These are phyloP conservation scores for Chrysoperla carnea DNA, from an alignment of 1,140 invertebrate species.

Conservation along the genomic window DNA sequence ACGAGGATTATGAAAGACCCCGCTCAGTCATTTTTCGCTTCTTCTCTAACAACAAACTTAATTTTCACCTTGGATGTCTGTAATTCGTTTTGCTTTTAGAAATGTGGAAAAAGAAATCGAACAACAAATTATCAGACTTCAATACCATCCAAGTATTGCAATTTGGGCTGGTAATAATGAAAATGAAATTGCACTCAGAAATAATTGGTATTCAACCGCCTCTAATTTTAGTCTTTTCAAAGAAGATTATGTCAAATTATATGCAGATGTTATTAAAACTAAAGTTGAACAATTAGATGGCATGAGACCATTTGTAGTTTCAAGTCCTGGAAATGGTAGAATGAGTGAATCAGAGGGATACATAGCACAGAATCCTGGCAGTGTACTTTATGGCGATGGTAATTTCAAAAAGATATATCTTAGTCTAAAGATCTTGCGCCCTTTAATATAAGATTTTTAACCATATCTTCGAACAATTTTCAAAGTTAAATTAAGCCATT, in stretches of 20 bases:
- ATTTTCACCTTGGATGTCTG: too few relatives aligned
- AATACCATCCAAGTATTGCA: slow-evolving; percentile 77
- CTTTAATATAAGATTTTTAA: too few relatives aligned
- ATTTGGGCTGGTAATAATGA: slow-evolving; percentile 95
- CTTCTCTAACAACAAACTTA: too few relatives aligned
- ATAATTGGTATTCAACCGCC: slow-evolving; percentile 44
- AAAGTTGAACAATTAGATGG: slow-evolving; percentile 44
- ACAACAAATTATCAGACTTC: slow-evolving; percentile 70
- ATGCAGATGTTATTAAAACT: slow-evolving; percentile 57
- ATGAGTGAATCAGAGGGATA: slow-evolving; percentile 59
- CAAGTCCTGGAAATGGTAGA: slow-evolving; percentile 84
- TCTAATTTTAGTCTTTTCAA: slow-evolving; percentile 39
- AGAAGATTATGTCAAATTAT: slow-evolving; percentile 73
- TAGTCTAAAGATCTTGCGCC: slow-evolving; percentile 5
- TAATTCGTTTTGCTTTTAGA: slow-evolving; percentile 15
- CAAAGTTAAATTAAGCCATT: too few relatives aligned
- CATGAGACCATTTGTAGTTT: slow-evolving; percentile 52
- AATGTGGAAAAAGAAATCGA: slow-evolving; percentile 60
- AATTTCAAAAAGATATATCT: slow-evolving; percentile 7
- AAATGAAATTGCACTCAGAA: slow-evolving; percentile 78
- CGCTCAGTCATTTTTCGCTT: too few relatives aligned
- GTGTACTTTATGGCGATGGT: slow-evolving; percentile 75
- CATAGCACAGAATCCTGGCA: slow-evolving; percentile 54
- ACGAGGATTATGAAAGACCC: too few relatives aligned
- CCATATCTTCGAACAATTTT: too few relatives aligned